These are phyloP conservation scores for Drosophila pallidifrons DNA, from an alignment of 1,140 invertebrate species.

Conservation along the genomic window DNA sequence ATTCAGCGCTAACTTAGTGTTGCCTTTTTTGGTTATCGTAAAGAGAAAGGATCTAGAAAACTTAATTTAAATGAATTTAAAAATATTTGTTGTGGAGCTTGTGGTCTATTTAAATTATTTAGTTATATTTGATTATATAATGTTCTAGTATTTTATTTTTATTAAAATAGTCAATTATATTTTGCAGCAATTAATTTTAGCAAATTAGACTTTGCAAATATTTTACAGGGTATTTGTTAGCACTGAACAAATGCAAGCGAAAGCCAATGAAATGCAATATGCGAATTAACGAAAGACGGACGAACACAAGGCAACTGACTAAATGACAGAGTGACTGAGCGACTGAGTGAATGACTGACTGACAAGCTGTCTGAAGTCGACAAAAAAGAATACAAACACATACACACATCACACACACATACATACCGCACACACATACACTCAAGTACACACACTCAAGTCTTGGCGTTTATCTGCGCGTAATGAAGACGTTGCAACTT, in stretches of 20 bases:
- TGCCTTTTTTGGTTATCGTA: too few species aligned
- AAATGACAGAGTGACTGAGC: constrained; percentile 21
- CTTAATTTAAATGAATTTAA: too few species aligned
- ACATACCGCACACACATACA: constrained; percentile 6
- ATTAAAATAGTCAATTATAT: too few species aligned
- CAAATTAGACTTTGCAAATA: too few species aligned
- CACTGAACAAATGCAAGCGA: not conserved
- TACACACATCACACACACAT: not conserved
- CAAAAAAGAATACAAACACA: constrained; percentile 5
- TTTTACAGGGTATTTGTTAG: constrained; percentile 10
- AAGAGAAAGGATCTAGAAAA: too few species aligned
- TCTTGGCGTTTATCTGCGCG: constrained; percentile 55
- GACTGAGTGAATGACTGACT: constrained; percentile 19
- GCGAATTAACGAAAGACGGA: constrained; percentile 11
- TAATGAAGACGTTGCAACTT: constrained; percentile 78
- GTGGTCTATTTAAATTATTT: too few species aligned
- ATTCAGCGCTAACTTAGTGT: too few species aligned
- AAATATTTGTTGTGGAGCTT: too few species aligned
- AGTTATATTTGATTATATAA: too few species aligned
- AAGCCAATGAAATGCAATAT: not conserved
- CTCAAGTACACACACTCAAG: not conserved
- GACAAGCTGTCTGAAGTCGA: constrained; percentile 40
- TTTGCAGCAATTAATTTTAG: too few species aligned
- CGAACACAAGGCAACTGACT: constrained; percentile 33
- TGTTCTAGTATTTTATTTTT: too few species aligned